Percentiles rank a stretch among this genome's conserved stretches.
Conservation (phyloP, 2,113 vertebrate genomes). For the Quiscalus mexicanus region DNA sequence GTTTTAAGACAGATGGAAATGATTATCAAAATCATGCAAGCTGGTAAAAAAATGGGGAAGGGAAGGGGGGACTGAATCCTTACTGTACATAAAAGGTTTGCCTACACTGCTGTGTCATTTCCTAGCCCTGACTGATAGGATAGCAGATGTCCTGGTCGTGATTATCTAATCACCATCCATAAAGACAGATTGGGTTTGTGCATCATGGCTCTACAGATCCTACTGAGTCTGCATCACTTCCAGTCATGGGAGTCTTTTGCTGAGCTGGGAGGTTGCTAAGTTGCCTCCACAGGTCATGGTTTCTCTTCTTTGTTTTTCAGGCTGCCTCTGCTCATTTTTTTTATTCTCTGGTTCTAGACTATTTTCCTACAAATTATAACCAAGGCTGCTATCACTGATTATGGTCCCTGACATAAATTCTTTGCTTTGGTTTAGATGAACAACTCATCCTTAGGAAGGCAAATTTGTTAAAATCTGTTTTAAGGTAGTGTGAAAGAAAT, state of each 20-base stretch:
- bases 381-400: not conserved
- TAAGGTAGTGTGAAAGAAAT: not conserved
- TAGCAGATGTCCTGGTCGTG: not conserved
- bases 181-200: not conserved
- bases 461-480: not conserved
- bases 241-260: not conserved
- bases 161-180: not conserved
- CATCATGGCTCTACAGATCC: not conserved
- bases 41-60: not conserved
- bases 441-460: not conserved
- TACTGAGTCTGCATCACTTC: not conserved
- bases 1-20: not conserved
- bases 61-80: fast-evolving
- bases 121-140: not conserved
- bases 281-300: not conserved
- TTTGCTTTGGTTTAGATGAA: not conserved
- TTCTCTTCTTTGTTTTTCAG: not conserved
- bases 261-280: not conserved
- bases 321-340: not conserved
- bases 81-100: not conserved
- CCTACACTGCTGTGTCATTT: not conserved
- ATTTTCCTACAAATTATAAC: not conserved
- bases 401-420: not conserved
- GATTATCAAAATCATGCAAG: not conserved
- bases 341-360: not conserved